Evolutionary conservation across 2,888 invertebrate species (phyloP).

Genomic region (Achlya flavicornis): DNA sequence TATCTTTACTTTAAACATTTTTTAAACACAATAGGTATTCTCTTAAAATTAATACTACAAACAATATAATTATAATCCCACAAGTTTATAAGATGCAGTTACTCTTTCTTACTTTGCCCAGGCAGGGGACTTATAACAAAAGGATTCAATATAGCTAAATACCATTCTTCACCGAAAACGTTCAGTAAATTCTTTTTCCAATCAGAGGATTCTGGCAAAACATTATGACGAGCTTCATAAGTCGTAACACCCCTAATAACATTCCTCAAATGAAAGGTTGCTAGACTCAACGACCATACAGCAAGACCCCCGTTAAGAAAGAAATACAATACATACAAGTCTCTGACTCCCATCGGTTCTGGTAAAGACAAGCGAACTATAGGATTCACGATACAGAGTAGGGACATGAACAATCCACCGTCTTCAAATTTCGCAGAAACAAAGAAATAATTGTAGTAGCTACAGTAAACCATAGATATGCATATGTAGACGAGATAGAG

Average conservation of each 20-base stretch:
- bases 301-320: constrained; percentile 48
- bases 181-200: constrained; percentile 86
- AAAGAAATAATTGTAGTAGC: constrained; percentile 86
- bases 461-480: constrained; percentile 86
- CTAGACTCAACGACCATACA: constrained; percentile 46
- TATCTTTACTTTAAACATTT: no score
- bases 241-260: constrained; percentile 81
- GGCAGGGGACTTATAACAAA: constrained; percentile 54
- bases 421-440: constrained; percentile 69
- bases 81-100: constrained; percentile 3
- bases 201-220: constrained; percentile 84
- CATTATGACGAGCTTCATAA: constrained; percentile 64
- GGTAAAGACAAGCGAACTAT: constrained; percentile 40
- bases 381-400: constrained; percentile 51
- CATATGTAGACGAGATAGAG: constrained; percentile 88
- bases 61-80: no score
- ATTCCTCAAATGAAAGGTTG: constrained; percentile 68
- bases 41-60: no score
- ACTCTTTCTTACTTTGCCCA: constrained; percentile 15
- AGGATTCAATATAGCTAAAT: constrained; percentile 57
- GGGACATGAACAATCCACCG: constrained; percentile 38
- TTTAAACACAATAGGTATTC: no score
- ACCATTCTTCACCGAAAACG: constrained; percentile 86
- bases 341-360: constrained; percentile 43
- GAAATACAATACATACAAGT: constrained; percentile 52